phyloP scores from a whole-genome alignment of 1,140 invertebrate genomes.

The Chionoecetes opilio region DNA sequence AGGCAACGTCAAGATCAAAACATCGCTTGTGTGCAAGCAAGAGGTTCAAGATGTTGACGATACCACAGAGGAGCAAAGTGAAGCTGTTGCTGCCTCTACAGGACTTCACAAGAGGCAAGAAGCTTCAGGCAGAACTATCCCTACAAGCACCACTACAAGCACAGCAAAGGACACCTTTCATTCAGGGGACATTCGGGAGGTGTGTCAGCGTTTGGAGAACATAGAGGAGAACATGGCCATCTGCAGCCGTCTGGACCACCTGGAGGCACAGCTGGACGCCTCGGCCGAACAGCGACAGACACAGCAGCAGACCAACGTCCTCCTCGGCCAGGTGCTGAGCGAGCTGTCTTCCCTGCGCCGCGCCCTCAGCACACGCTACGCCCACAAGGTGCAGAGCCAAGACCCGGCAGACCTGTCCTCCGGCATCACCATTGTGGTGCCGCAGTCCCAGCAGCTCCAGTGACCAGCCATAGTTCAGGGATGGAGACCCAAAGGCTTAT shows the following conservation, averaged over 20 bases:
- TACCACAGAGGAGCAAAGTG: not conserved
- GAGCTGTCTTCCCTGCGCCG: slow-evolving; percentile 51
- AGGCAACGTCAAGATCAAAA: slow-evolving; percentile 16
- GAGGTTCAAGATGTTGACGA: slow-evolving; percentile 50
- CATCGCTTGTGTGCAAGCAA: slow-evolving; percentile 50
- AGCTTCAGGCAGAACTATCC: not conserved
- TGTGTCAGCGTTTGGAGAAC: slow-evolving; percentile 51
- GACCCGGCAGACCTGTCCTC: slow-evolving; percentile 53
- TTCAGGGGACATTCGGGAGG: slow-evolving; percentile 47
- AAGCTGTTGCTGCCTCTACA: not conserved
- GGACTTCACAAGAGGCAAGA: not conserved
- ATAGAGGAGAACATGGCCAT: slow-evolving; percentile 64
- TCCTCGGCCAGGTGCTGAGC: slow-evolving; percentile 47
- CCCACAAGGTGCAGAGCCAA: not conserved
- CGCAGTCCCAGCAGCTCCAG: slow-evolving; percentile 45
- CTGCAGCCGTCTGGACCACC: slow-evolving; percentile 38
- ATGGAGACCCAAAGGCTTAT: not conserved
- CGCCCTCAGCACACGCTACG: not conserved
- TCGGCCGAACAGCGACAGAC: slow-evolving; percentile 29
- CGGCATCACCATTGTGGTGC: slow-evolving; percentile 67
- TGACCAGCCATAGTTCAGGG: not conserved
- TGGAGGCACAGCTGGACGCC: slow-evolving; percentile 58
- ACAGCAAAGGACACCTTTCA: not conserved
- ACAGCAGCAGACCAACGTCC: slow-evolving; percentile 56
- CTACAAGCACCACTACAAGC: not conserved